These are phyloP conservation scores for Parauchenoglanis punctatus DNA, from an alignment of 2,797 vertebrate species.

Conservation along the genomic window DNA sequence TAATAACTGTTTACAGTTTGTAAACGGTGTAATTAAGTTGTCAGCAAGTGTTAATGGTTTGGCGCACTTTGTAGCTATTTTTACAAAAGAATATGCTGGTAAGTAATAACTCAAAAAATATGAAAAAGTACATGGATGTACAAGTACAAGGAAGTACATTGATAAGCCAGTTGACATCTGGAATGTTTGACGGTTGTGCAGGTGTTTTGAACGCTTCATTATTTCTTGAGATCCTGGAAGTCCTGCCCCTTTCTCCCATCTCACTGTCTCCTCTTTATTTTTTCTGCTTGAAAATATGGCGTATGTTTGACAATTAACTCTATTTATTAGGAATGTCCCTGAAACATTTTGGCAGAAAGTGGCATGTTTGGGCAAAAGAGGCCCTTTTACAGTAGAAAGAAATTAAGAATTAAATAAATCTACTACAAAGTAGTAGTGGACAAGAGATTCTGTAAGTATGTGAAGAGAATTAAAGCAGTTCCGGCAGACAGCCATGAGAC, in stretches of 20 bases:
- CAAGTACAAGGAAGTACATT: too few relatives aligned
- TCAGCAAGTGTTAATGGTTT: neutral
- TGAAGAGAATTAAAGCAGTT: neutral
- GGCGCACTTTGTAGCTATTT: neutral
- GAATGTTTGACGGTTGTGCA: neutral
- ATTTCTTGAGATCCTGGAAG: neutral
- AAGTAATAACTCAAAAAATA: too few relatives aligned
- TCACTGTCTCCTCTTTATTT: neutral
- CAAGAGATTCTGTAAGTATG: neutral
- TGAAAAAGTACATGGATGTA: too few relatives aligned
- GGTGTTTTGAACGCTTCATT: neutral
- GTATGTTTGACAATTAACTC: neutral
- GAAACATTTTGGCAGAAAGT: neutral
- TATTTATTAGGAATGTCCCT: neutral
- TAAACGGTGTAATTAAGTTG: neutral
- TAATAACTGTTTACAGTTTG: neutral
- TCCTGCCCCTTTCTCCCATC: neutral
- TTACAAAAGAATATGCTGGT: too few relatives aligned
- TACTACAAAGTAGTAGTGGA: too few relatives aligned
- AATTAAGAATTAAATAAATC: neutral
- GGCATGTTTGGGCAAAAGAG: too few relatives aligned
- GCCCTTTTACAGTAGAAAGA: neutral
- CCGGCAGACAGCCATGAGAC: neutral
- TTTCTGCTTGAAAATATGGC: too few relatives aligned
- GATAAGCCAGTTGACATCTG: too few relatives aligned